Conservation (phyloP, 2,113 vertebrate genomes). For the Pseudopodoces humilis region DNA sequence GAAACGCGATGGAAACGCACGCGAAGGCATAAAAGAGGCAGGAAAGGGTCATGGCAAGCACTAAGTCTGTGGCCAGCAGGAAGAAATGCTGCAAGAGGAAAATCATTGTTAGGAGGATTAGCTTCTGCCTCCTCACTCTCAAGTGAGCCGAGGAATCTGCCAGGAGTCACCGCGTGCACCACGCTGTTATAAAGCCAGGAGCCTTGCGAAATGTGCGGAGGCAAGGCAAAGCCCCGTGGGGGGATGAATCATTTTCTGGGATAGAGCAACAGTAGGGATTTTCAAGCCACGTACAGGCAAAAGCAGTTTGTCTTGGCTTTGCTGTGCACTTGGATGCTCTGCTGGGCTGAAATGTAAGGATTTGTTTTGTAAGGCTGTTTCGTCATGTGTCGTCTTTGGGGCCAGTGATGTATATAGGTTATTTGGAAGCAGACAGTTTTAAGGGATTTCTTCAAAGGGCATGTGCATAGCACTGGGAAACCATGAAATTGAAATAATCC, state of each 20-base stretch:
- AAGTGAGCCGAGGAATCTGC: not conserved
- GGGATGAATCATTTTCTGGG: conserved; percentile 36
- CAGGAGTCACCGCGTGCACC: not conserved
- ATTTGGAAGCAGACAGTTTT: not conserved
- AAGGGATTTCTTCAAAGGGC: not conserved
- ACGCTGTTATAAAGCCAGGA: conserved; percentile 10
- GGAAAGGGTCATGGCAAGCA: conserved; percentile 40
- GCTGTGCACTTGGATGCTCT: not conserved
- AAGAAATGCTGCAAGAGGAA: not conserved
- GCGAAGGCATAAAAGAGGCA: conserved; percentile 26
- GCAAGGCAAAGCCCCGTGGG: conserved; percentile 16
- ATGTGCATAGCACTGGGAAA: not conserved
- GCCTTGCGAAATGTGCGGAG: conserved; percentile 48
- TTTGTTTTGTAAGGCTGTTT: not conserved
- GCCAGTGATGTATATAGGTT: not conserved
- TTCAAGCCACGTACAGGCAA: not conserved
- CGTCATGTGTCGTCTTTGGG: not conserved
- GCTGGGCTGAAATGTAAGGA: not conserved
- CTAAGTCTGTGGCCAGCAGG: conserved; percentile 49
- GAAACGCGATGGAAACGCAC: not conserved
- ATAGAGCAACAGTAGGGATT: conserved; percentile 19
- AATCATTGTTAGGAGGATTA: not conserved
- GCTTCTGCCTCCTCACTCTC: not conserved
- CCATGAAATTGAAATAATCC: not conserved
- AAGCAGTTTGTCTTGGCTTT: conserved; percentile 4